phyloP scores from a whole-genome alignment of 2,888 invertebrate genomes.

The Hoplodrina blanda region DNA sequence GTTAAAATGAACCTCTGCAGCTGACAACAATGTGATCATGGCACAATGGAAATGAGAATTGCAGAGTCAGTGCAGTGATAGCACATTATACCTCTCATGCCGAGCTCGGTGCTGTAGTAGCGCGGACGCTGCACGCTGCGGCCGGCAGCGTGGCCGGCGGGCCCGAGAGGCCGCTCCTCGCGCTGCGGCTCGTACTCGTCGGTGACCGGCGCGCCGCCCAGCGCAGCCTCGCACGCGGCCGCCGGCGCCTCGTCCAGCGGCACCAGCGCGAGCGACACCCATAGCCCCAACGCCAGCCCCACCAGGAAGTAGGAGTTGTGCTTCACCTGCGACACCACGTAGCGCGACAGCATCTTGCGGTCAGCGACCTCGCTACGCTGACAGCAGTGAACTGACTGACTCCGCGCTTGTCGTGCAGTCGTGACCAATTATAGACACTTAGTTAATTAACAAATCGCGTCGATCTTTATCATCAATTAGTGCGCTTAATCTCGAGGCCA shows the following conservation, averaged over 20 bases:
- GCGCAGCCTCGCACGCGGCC: constrained; percentile 58
- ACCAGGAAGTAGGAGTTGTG: constrained; percentile 91
- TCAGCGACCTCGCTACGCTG: constrained; percentile 18
- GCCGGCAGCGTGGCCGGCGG: constrained; percentile 69
- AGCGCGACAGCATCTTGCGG: constrained; percentile 82
- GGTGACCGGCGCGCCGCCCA: constrained; percentile 33
- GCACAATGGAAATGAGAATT: background rate
- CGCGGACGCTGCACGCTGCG: constrained; percentile 94
- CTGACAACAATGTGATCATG: background rate
- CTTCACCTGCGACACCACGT: constrained; percentile 86
- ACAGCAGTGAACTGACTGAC: background rate
- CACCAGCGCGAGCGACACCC: constrained; percentile 88
- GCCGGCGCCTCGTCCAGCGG: constrained; percentile 83
- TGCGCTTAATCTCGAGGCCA: constrained; percentile 49
- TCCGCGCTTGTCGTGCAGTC: background rate
- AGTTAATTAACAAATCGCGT: constrained; percentile 43
- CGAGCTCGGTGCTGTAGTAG: constrained; percentile 98
- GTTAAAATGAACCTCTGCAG: background rate
- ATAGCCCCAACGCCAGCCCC: constrained; percentile 90
- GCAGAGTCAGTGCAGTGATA: background rate
- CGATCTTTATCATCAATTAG: constrained; percentile 63
- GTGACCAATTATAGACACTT: constrained; percentile 27
- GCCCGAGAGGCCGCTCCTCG: constrained; percentile 77
- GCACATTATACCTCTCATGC: constrained; percentile 91
- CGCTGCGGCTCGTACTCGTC: constrained; percentile 86